Conservation (phyloP, 2,113 vertebrate genomes). For the Grantiella picta region DNA sequence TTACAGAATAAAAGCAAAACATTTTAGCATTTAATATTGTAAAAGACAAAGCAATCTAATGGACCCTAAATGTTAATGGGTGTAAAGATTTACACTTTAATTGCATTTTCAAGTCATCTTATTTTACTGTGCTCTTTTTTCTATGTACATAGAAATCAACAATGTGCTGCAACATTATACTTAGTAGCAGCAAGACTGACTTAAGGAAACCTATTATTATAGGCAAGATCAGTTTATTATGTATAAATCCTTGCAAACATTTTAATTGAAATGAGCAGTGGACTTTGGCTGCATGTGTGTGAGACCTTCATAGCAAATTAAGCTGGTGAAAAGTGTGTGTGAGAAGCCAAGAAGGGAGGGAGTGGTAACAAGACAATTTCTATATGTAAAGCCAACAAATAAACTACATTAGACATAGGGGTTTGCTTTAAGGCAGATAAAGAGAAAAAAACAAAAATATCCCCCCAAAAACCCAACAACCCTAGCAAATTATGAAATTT, state of each 20-base stretch:
- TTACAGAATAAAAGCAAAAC: conserved; percentile 58
- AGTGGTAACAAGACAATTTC: conserved; percentile 7
- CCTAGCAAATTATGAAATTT: neutral
- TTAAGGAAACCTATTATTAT: conserved; percentile 68
- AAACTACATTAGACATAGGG: conserved; percentile 17
- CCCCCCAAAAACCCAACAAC: accelerated
- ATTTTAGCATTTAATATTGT: conserved; percentile 64
- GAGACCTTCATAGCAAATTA: conserved; percentile 45
- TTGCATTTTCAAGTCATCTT: conserved; percentile 64
- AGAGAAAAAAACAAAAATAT: neutral
- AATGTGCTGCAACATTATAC: conserved; percentile 40
- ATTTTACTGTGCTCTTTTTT: conserved; percentile 58
- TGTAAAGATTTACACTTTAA: conserved; percentile 73
- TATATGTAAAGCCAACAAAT: conserved; percentile 25
- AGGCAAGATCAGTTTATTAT: conserved; percentile 64
- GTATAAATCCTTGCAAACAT: conserved; percentile 68
- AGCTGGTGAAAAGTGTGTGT: neutral
- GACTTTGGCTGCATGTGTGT: conserved; percentile 47
- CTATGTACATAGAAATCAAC: conserved; percentile 61
- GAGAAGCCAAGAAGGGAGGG: neutral
- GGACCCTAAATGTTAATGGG: conserved; percentile 69
- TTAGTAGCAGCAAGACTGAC: conserved; percentile 27
- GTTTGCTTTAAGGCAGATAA: neutral
- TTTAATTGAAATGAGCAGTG: conserved; percentile 73
- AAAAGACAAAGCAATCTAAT: conserved; percentile 69